A percentile compares a stretch with the other conserved stretches of the same genome.
Conservation (phyloP, 2,113 vertebrate genomes). For the Labeo catla region DNA sequence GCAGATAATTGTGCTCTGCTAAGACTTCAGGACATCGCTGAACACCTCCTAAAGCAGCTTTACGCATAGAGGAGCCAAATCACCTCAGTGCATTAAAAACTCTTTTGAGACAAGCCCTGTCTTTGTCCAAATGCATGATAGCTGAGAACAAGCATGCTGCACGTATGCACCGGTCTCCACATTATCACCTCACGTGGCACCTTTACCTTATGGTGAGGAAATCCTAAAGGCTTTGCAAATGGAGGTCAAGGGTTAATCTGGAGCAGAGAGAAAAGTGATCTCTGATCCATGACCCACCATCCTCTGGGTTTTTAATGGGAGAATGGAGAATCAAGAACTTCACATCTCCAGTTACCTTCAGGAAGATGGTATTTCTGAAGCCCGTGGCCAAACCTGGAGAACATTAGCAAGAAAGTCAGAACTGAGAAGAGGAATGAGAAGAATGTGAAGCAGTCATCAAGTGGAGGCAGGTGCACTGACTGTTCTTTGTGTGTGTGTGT, state of each 20-base stretch:
- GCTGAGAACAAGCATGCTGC: background rate
- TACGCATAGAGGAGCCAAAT: background rate
- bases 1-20: slow-evolving; percentile 28
- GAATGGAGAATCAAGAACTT: background rate
- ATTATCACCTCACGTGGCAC: background rate
- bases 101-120: background rate
- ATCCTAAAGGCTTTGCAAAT: background rate
- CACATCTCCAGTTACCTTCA: background rate
- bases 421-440: slow-evolving; percentile 42
- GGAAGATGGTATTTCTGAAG: slow-evolving; percentile 49
- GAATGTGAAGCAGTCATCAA: slow-evolving; percentile 30
- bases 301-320: background rate
- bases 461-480: slow-evolving; percentile 64
- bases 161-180: background rate
- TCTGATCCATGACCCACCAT: background rate
- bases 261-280: slow-evolving; percentile 27
- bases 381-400: slow-evolving; percentile 45
- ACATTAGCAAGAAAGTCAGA: slow-evolving; percentile 59
- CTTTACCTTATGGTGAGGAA: background rate
- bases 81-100: background rate
- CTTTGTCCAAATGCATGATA: background rate
- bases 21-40: slow-evolving; percentile 25
- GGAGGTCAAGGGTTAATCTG: slow-evolving; percentile 61
- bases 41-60: slow-evolving; percentile 16
- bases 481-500: slow-evolving; percentile 40